Evolutionary conservation across 2,113 vertebrate species (phyloP).

Genomic region (Halichoeres trimaculatus): DNA sequence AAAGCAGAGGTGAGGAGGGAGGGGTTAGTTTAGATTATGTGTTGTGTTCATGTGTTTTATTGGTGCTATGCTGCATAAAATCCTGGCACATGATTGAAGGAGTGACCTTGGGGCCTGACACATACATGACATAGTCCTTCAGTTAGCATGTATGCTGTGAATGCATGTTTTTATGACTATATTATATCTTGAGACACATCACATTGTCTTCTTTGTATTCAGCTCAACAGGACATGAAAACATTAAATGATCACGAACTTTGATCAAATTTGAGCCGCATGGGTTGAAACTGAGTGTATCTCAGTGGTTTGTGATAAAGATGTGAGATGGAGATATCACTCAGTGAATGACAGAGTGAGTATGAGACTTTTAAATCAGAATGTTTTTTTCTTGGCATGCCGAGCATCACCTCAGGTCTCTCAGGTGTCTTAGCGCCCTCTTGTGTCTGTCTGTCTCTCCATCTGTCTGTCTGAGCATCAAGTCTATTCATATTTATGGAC

Average conservation of each 20-base stretch:
- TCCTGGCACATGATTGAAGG: neutral
- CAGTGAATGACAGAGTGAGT: no score
- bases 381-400: neutral
- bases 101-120: constrained; percentile 7
- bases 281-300: no score
- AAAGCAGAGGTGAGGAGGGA: neutral
- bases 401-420: constrained; percentile 1
- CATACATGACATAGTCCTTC: neutral
- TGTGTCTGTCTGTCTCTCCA: constrained; percentile 12
- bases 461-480: neutral
- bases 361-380: neutral
- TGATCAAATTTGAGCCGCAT: no score
- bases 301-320: no score
- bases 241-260: no score
- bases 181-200: neutral
- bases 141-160: neutral
- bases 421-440: constrained; percentile 14
- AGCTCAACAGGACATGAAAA: no score
- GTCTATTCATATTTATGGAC: no score
- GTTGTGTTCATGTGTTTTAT: neutral
- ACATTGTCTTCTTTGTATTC: no score
- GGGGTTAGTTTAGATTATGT: neutral
- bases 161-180: neutral
- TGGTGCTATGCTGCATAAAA: neutral
- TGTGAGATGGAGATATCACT: no score